These are phyloP conservation scores for Leucoma salicis DNA, from an alignment of 2,888 invertebrate genomes.

Conservation along the genomic window DNA sequence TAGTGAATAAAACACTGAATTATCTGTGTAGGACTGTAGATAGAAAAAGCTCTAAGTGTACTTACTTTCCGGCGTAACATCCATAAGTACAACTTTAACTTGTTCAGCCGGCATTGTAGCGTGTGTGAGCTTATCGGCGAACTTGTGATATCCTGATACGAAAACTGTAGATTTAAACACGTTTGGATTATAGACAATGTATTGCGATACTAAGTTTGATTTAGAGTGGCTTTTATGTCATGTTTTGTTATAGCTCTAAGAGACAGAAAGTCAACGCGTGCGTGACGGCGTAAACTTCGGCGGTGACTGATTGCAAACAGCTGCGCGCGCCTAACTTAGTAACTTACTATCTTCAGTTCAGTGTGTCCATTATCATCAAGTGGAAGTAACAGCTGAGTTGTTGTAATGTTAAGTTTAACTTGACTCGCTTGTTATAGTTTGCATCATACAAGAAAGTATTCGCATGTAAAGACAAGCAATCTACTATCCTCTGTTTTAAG, in stretches of 20 bases:
- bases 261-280: slow-evolving; percentile 21
- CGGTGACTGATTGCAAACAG: slow-evolving; percentile 28
- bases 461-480: background rate
- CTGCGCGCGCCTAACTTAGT: slow-evolving; percentile 10
- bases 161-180: no score
- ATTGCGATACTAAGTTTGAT: slow-evolving; percentile 15
- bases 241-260: slow-evolving; percentile 27
- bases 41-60: slow-evolving; percentile 15
- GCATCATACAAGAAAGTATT: slow-evolving; percentile 18
- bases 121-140: no score
- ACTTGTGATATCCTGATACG: no score
- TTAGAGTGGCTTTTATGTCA: slow-evolving; percentile 34
- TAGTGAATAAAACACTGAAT: no score
- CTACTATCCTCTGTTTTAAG: background rate
- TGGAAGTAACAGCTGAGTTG: slow-evolving; percentile 2
- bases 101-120: slow-evolving; percentile 71
- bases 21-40: no score
- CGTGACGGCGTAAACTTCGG: slow-evolving; percentile 26
- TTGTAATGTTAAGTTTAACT: slow-evolving; percentile 17
- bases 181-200: slow-evolving; percentile 7
- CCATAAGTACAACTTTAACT: slow-evolving; percentile 58
- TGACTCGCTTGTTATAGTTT: slow-evolving; percentile 21
- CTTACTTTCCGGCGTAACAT: slow-evolving; percentile 74
- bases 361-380: background rate
- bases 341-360: no score